phyloP scores from a whole-genome alignment of 2,113 vertebrate species.

The Aegypius monachus region DNA sequence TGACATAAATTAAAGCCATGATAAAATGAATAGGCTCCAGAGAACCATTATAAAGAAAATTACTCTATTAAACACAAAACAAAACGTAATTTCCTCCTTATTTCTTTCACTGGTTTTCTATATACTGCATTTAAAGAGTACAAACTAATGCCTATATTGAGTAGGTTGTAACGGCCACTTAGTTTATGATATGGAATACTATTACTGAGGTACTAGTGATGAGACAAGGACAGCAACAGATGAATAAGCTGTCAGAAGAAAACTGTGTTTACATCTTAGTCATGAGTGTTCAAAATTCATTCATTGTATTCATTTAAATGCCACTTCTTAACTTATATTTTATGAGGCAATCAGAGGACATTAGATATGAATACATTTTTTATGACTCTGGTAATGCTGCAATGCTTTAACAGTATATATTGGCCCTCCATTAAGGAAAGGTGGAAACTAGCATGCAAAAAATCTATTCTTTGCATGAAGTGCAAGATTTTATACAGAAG shows the following conservation, averaged over 20 bases:
- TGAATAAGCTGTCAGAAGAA: not conserved
- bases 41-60: slow-evolving; percentile 21
- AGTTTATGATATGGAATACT: not conserved
- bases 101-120: slow-evolving; percentile 28
- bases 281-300: not conserved
- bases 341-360: not conserved
- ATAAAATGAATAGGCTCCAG: slow-evolving; percentile 11
- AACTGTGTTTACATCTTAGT: not conserved
- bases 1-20: slow-evolving; percentile 49
- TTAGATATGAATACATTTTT: not conserved
- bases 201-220: not conserved
- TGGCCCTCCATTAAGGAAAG: not conserved
- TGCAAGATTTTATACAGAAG: not conserved
- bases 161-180: not conserved
- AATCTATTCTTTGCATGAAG: not conserved
- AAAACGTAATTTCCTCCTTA: not conserved
- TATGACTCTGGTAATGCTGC: not conserved
- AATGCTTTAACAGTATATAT: not conserved
- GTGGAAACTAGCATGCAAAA: not conserved
- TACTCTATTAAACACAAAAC: slow-evolving; percentile 14
- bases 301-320: not conserved
- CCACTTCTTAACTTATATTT: not conserved
- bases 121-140: not conserved
- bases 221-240: not conserved
- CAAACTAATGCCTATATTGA: not conserved